These are phyloP conservation scores for Archips crataeganus DNA, from an alignment of 2,888 invertebrate genomes.

Conservation along the genomic window DNA sequence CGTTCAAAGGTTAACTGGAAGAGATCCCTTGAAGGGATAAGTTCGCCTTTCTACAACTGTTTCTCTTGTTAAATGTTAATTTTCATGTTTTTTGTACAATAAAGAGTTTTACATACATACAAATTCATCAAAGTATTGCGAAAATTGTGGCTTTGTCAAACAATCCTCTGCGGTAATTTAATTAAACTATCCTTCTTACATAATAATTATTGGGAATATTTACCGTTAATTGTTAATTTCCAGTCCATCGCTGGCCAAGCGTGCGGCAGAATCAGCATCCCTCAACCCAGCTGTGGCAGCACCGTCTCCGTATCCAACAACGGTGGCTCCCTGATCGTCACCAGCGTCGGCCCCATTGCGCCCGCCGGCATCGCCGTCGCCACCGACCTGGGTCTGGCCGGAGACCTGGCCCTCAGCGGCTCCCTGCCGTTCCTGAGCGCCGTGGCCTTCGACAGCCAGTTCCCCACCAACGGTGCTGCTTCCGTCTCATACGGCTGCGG, in stretches of 20 bases:
- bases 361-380: constrained; percentile 50
- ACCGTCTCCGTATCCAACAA: constrained; percentile 6
- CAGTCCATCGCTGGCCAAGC: constrained; percentile 23
- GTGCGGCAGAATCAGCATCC: constrained; percentile 11
- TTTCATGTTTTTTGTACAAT: too few relatives aligned
- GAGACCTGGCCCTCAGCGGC: constrained; percentile 55
- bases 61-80: too few relatives aligned
- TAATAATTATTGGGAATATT: neutral
- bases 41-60: too few relatives aligned
- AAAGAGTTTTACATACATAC: too few relatives aligned
- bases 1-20: too few relatives aligned
- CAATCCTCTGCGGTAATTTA: too few relatives aligned
- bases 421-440: constrained; percentile 56
- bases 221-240: neutral
- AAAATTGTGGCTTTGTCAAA: too few relatives aligned
- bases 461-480: constrained; percentile 31
- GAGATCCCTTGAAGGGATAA: too few relatives aligned
- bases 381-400: constrained; percentile 47
- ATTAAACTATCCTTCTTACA: too few relatives aligned
- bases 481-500: constrained; percentile 45
- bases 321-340: neutral
- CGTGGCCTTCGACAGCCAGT: constrained; percentile 46
- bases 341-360: constrained; percentile 17
- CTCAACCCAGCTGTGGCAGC: constrained; percentile 33
- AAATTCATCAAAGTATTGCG: too few relatives aligned